Evolutionary conservation across 1,140 invertebrate species (phyloP), one percentile per base, ranked within the genome.

Genomic region (Zeugodacus cucurbitae): DNA sequence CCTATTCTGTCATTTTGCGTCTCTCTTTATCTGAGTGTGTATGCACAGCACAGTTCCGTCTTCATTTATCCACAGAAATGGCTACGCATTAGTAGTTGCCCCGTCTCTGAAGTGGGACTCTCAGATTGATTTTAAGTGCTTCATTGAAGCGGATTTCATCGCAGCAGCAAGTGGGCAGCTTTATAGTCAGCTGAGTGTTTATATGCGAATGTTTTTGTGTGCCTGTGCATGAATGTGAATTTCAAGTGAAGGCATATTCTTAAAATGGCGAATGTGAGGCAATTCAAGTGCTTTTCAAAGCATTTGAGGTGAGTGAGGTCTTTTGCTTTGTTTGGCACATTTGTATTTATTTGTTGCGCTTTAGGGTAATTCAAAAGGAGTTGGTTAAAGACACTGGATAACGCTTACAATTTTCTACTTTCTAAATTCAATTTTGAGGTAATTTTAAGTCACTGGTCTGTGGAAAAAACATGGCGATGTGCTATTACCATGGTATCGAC

Each of bases 71-170:
- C n/a, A n/a, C n/a, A n/a, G n/a, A n/a, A n/a, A n/a, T n/a, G n/a
- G n/a, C n/a, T n/a, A n/a, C n/a, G n/a, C n/a, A n/a, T n/a, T n/a
- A n/a, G n/a, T n/a, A n/a, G n/a, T n/a, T n/a, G 11, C 37, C n/a
- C 32, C 14, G 29, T 64, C 62, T 37, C 67, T 37, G 67, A 70
- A 70, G 67, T 37, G 34, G 7, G 34, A 11, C 67, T 41, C 32
- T 10, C 67, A 70, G 37, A 70, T 70, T 70, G 67, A 70, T 70
- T 70, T 70, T 29, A 70, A 70, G 67, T 70, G 67, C 67, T 41
- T 20, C 67, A 41, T 70, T 70, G 34, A 70, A 70, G 34, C 34
- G 67, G n/a, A n/a, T n/a, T n/a, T n/a, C n/a, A n/a, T n/a, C 37
- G 34, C 37, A 32, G 34, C 17, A 8, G 14, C 32, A 20, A 34